Conservation (phyloP, 2,797 vertebrate species). For the Heliangelus exortis region DNA sequence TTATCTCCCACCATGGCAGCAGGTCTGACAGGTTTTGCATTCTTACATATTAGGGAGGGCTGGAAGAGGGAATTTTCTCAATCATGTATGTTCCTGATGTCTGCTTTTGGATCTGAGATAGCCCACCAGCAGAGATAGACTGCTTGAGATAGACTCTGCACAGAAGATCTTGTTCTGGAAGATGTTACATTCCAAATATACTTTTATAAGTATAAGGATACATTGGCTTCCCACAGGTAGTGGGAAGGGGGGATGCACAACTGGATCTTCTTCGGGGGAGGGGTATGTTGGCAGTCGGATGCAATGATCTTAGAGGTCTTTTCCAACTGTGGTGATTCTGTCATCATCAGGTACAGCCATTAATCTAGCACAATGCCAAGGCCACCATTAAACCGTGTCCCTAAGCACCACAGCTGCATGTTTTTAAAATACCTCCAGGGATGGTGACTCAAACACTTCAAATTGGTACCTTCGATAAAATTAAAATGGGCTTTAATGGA, state of each 20-base stretch:
- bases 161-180: not conserved
- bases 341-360: too few species aligned
- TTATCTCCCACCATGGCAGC: not conserved
- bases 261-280: too few species aligned
- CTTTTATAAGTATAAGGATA: not conserved
- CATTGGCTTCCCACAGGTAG: accelerated
- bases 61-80: not conserved
- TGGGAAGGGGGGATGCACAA: not conserved
- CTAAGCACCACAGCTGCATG: too few species aligned
- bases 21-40: not conserved
- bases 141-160: not conserved
- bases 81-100: not conserved
- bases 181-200: not conserved
- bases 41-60: not conserved
- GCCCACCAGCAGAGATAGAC: too few species aligned
- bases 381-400: too few species aligned
- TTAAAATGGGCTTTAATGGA: not conserved
- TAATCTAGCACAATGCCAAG: too few species aligned
- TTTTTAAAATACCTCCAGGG: too few species aligned
- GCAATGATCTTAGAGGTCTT: too few species aligned
- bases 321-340: too few species aligned
- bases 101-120: not conserved
- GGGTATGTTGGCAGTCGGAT: too few species aligned
- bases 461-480: not conserved
- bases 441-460: too few species aligned